phyloP scores from a whole-genome alignment of 1,140 invertebrate species.

The Drosophila kohkoa region DNA sequence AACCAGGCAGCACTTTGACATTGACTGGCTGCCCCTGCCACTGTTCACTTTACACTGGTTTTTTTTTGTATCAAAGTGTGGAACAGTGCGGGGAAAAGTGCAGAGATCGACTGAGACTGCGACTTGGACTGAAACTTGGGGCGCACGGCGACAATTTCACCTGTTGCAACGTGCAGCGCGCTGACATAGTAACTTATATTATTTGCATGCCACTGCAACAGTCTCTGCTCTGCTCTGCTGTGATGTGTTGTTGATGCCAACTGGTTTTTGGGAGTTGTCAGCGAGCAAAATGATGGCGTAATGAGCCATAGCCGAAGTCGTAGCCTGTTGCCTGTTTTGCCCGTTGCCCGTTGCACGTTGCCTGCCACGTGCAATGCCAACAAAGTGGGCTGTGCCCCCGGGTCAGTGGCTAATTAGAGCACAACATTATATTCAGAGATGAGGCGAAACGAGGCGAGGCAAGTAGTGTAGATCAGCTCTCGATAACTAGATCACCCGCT shows the following conservation, averaged over 20 bases:
- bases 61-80: neutral
- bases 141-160: conserved; percentile 81
- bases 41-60: conserved; percentile 12
- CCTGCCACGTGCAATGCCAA: conserved; percentile 18
- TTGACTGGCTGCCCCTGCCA: conserved; percentile 58
- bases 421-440: neutral
- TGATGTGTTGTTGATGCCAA: neutral
- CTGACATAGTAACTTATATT: conserved; percentile 85
- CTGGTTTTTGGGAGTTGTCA: conserved; percentile 11
- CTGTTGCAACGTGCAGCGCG: conserved; percentile 57
- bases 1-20: conserved; percentile 77
- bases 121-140: conserved; percentile 16
- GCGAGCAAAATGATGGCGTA: conserved; percentile 15
- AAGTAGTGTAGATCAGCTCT: neutral
- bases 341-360: neutral
- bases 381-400: conserved; percentile 12
- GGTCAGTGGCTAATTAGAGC: conserved; percentile 19
- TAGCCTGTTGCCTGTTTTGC: too few species aligned
- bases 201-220: conserved; percentile 63
- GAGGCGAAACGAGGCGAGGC: neutral
- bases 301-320: conserved; percentile 1
- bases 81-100: neutral
- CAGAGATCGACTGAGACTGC: too few species aligned
- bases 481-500: conserved; percentile 2
- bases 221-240: neutral